Evolutionary conservation across 2,888 invertebrate genomes (phyloP).

Genomic region (Margaritifera margaritifera): DNA sequence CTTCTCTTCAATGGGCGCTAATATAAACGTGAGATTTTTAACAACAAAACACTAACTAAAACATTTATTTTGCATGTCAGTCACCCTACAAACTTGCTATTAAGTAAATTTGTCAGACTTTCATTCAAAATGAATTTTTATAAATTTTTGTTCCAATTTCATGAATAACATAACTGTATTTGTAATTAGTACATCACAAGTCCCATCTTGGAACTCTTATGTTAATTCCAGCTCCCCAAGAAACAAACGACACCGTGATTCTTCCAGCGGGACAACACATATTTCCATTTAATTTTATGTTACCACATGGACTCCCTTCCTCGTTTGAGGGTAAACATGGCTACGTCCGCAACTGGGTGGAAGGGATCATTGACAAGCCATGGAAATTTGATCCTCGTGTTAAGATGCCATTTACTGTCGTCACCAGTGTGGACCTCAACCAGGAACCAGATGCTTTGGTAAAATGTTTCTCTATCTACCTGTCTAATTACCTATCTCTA

Average conservation of each 20-base stretch:
- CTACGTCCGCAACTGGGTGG: constrained; percentile 85
- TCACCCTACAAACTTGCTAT: too few species aligned
- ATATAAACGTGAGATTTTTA: too few species aligned
- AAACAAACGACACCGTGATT: constrained; percentile 71
- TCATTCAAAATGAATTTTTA: too few species aligned
- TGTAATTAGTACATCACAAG: too few species aligned
- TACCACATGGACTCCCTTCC: constrained; percentile 76
- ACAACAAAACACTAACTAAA: too few species aligned
- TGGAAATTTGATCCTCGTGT: constrained; percentile 89
- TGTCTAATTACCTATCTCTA: too few species aligned
- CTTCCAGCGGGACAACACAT: constrained; percentile 80
- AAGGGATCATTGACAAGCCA: constrained; percentile 85
- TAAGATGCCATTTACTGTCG: constrained; percentile 86
- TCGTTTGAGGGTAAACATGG: constrained; percentile 60
- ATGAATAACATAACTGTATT: too few species aligned
- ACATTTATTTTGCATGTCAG: too few species aligned
- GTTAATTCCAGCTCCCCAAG: background rate
- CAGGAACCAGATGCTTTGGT: constrained; percentile 48
- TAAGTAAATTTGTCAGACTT: too few species aligned
- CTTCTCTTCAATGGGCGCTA: too few species aligned
- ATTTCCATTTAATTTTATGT: constrained; percentile 85
- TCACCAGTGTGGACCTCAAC: constrained; percentile 88
- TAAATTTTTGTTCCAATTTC: too few species aligned
- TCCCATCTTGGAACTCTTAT: too few species aligned
- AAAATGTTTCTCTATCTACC: constrained; percentile 7